These are phyloP conservation scores for Aleadryas rufinucha DNA, from an alignment of 2,113 vertebrate species.

Conservation along the genomic window DNA sequence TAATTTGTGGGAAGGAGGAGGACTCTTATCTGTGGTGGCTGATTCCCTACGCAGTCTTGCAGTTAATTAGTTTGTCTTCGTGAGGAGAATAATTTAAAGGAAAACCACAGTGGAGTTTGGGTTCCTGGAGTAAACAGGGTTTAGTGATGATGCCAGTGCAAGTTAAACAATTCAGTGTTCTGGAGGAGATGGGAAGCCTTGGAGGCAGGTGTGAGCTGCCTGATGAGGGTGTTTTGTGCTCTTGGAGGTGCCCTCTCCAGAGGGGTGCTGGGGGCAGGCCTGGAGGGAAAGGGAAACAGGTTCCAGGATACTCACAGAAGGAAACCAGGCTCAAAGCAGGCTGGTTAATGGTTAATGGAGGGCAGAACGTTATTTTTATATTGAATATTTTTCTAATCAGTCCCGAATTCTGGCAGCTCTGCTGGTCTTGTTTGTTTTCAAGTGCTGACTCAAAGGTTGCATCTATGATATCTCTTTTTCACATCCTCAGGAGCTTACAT, in stretches of 20 bases:
- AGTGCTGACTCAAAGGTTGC: not conserved
- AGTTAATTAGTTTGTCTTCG: slow-evolving; percentile 18
- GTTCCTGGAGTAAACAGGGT: not conserved
- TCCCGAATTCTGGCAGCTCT: not conserved
- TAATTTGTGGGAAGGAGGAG: not conserved
- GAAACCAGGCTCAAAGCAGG: not conserved
- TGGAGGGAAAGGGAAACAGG: not conserved
- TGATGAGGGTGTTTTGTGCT: not conserved
- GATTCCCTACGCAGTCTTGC: not conserved
- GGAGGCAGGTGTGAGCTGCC: not conserved
- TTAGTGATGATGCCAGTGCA: not conserved
- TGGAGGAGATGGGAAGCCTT: not conserved
- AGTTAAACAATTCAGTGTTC: not conserved
- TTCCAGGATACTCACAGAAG: not conserved
- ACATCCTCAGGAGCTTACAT: not conserved
- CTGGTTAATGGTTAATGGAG: not conserved
- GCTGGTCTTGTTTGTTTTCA: not conserved
- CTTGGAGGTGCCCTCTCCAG: not conserved
- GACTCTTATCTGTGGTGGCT: not conserved
- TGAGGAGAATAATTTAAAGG: not conserved
- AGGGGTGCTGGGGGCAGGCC: not conserved
- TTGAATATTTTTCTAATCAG: not conserved
- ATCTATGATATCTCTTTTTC: not conserved
- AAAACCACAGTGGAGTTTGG: not conserved
- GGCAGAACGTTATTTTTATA: not conserved